These are phyloP conservation scores for Theodoxus fluviatilis DNA, from an alignment of 2,888 invertebrate species.

Conservation along the genomic window DNA sequence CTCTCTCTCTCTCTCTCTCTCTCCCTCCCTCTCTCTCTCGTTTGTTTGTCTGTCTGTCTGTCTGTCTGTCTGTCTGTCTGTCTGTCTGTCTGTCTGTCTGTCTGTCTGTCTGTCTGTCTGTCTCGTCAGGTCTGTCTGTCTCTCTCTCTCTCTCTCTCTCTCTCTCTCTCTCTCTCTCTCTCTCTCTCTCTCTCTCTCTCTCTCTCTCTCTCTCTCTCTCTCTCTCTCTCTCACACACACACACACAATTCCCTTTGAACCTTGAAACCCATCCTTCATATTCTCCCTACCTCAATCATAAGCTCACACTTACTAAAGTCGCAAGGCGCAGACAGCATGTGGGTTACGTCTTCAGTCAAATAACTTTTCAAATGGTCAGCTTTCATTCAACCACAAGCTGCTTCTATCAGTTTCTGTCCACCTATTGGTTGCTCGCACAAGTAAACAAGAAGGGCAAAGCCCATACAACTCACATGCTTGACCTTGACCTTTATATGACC, in stretches of 20 bases:
- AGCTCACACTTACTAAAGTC: no score
- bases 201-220: conserved; percentile 1
- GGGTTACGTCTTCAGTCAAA: no score
- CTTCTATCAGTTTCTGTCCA: no score
- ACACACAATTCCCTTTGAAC: neutral
- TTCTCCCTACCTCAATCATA: no score
- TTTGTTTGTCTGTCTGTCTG: neutral
- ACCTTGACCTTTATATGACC: no score
- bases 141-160: neutral
- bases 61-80: neutral
- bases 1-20: conserved; percentile 8
- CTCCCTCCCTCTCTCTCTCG: neutral
- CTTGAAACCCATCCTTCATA: no score
- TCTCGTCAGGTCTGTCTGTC: neutral
- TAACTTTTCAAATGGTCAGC: no score
- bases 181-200: conserved; percentile 14
- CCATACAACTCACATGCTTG: no score
- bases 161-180: neutral
- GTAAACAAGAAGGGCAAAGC: no score
- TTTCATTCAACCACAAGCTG: no score
- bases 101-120: neutral
- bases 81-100: conserved; percentile 2
- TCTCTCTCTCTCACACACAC: conserved; percentile 7
- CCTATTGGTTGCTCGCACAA: no score
- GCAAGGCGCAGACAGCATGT: no score